Evolutionary conservation across 1,140 invertebrate species (phyloP).

Genomic region (Manduca sexta): DNA sequence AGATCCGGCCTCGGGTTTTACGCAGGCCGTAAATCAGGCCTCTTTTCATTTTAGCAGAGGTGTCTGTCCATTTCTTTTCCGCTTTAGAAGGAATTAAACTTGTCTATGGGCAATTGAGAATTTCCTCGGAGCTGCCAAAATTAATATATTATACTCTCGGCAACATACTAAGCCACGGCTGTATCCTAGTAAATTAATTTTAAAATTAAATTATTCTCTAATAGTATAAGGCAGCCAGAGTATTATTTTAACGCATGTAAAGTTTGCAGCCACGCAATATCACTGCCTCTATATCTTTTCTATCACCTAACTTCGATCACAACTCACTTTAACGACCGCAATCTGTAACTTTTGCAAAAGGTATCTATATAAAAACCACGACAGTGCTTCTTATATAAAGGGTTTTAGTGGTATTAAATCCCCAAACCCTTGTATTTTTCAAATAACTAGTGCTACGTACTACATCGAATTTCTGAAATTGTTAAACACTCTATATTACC

Average conservation of each 20-base stretch:
- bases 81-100: constrained; percentile 45
- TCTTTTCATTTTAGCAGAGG: constrained; percentile 64
- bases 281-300: constrained; percentile 11
- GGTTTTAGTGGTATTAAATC: not conserved
- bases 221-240: not conserved
- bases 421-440: not conserved
- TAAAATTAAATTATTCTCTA: not conserved
- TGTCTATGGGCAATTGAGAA: constrained; percentile 44
- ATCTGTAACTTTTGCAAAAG: constrained; percentile 12
- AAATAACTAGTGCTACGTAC: too few relatives aligned
- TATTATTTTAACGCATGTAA: not conserved
- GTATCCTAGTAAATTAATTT: too few relatives aligned
- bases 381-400: not conserved
- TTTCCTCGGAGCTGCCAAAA: constrained; percentile 11
- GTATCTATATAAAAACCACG: constrained; percentile 6
- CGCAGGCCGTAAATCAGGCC: constrained; percentile 60
- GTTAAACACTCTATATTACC: too few relatives aligned
- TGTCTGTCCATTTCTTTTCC: constrained; percentile 60
- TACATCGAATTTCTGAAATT: too few relatives aligned
- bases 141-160: not conserved
- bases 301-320: constrained; percentile 18
- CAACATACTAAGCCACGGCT: too few relatives aligned
- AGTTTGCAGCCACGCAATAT: too few relatives aligned
- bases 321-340: constrained; percentile 25
- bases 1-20: constrained; percentile 50